A percentile compares a stretch with the other conserved stretches of the same genome.
Evolutionary conservation across 2,797 vertebrate genomes (phyloP).

Genomic region (Sebastes cheni): DNA sequence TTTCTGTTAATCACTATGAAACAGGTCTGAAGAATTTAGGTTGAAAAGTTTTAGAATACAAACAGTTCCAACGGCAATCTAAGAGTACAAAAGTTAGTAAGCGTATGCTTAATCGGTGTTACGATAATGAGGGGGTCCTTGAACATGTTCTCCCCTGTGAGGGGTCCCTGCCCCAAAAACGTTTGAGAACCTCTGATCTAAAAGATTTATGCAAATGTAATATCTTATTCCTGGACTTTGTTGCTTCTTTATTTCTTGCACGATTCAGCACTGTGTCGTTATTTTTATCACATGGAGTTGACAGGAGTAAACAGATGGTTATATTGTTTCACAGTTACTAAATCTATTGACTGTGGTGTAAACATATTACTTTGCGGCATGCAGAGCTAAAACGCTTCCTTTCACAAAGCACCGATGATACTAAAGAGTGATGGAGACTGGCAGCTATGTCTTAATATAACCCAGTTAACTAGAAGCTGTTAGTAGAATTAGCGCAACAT

Average conservation of each 20-base stretch:
- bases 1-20: no score
- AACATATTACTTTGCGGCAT: conserved; percentile 57
- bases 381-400: conserved; percentile 54
- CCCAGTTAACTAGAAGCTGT: conserved; percentile 49
- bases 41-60: no score
- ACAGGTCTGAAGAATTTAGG: no score
- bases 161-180: no score
- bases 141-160: background rate
- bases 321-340: conserved; percentile 48
- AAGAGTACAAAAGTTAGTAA: no score
- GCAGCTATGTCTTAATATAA: conserved; percentile 30
- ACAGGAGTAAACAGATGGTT: conserved; percentile 34
- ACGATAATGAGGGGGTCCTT: background rate
- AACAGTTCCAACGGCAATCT: no score
- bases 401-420: conserved; percentile 47
- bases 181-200: background rate
- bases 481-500: conserved; percentile 49
- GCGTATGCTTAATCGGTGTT: no score
- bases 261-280: background rate
- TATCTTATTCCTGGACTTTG: background rate
- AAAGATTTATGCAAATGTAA: conserved; percentile 29
- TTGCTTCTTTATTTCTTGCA: conserved; percentile 6
- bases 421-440: conserved; percentile 34
- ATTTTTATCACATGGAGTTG: conserved; percentile 19
- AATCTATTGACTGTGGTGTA: conserved; percentile 45